Evolutionary conservation across 2,113 vertebrate species (phyloP).

Genomic region (Podarcis cretensis): DNA sequence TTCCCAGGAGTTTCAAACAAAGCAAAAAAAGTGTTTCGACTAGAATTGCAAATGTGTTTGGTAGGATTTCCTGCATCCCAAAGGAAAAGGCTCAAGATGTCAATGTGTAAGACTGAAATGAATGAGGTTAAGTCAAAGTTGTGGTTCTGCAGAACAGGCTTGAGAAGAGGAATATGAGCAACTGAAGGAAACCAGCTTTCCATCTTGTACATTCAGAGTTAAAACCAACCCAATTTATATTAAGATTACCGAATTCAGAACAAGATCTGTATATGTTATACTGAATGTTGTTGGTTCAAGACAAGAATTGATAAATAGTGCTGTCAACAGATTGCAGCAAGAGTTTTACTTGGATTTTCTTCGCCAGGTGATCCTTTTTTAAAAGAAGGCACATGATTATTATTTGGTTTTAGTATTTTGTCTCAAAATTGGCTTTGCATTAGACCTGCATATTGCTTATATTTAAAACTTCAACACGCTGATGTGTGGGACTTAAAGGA

Average conservation of each 20-base stretch:
- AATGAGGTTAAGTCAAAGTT: neutral
- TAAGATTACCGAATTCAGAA: neutral
- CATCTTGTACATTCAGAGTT: neutral
- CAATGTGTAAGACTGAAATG: neutral
- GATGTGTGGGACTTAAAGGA: neutral
- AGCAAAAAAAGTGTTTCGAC: neutral
- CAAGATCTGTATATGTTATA: neutral
- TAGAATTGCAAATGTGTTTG: neutral
- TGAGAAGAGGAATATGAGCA: neutral
- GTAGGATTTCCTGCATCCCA: neutral
- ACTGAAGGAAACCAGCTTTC: neutral
- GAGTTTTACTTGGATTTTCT: neutral
- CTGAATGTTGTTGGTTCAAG: neutral
- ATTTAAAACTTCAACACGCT: conserved; percentile 36
- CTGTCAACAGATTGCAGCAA: neutral
- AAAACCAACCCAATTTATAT: neutral
- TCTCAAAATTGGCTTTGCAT: conserved; percentile 30
- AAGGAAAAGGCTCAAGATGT: neutral
- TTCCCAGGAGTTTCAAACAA: neutral
- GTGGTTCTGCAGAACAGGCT: neutral
- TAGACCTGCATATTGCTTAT: conserved; percentile 14
- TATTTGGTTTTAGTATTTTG: conserved; percentile 16
- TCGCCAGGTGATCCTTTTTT: neutral
- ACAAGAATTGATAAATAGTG: neutral
- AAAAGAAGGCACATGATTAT: neutral